Percentiles rank a stretch among this genome's conserved stretches.
phyloP scores from a whole-genome alignment of 1,140 invertebrate genomes.

The Drosophila insularis region DNA sequence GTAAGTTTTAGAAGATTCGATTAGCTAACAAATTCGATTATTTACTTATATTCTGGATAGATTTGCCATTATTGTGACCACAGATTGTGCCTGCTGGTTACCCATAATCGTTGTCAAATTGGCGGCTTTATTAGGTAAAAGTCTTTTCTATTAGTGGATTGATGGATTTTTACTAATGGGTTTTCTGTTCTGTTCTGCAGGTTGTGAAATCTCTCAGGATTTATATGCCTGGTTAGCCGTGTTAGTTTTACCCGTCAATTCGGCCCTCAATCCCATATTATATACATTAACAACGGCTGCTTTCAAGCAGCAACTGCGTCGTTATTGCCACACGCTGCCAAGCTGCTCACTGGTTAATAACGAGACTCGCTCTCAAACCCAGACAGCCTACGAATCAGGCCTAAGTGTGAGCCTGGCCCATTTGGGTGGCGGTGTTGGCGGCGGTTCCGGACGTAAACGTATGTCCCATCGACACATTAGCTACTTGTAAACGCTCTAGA shows the following conservation, averaged over 20 bases:
- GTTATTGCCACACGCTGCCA: slow-evolving; percentile 73
- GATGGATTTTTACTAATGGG: too few relatives aligned
- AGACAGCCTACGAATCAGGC: slow-evolving; percentile 74
- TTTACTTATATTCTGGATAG: slow-evolving; percentile 50
- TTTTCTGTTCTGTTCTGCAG: slow-evolving; percentile 48
- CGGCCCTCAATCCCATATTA: slow-evolving; percentile 87
- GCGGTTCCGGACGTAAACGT: slow-evolving; percentile 59
- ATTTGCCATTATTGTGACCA: slow-evolving; percentile 85
- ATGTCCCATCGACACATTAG: slow-evolving; percentile 68
- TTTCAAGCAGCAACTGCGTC: slow-evolving; percentile 84
- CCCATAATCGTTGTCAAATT: slow-evolving; percentile 86
- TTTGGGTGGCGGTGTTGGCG: slow-evolving; percentile 42
- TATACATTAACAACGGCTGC: slow-evolving; percentile 87
- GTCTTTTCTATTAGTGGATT: background rate
- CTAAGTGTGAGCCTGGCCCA: slow-evolving; percentile 74
- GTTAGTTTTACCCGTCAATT: slow-evolving; percentile 88
- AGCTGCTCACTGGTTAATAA: slow-evolving; percentile 70
- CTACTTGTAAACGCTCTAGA: slow-evolving; percentile 46
- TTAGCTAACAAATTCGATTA: background rate
- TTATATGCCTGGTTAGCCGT: slow-evolving; percentile 88
- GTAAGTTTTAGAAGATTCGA: slow-evolving; percentile 31
- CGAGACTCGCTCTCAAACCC: slow-evolving; percentile 72
- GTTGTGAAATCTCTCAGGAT: slow-evolving; percentile 82
- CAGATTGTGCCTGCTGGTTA: slow-evolving; percentile 87
- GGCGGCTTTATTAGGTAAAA: slow-evolving; percentile 84